A percentile compares a stretch with the other conserved stretches of the same genome.
phyloP scores from a whole-genome alignment of 2,113 vertebrate genomes.

The Platysternon megacephalum region DNA sequence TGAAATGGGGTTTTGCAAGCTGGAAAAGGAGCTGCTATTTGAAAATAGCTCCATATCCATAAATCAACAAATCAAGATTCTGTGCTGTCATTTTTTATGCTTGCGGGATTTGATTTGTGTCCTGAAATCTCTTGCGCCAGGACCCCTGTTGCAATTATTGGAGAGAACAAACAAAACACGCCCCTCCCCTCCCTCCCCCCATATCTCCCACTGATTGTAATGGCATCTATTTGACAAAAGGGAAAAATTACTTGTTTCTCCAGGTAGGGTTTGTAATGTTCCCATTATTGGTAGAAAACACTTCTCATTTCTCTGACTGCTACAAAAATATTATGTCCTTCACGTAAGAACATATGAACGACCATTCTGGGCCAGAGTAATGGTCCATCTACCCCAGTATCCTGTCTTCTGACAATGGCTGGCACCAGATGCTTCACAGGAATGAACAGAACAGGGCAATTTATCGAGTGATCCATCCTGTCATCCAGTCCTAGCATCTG shows the following conservation, averaged over 20 bases:
- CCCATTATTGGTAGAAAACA: conserved; percentile 27
- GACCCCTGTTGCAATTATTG: conserved; percentile 8
- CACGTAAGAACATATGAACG: background rate
- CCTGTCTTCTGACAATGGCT: background rate
- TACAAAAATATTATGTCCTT: background rate
- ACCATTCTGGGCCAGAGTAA: background rate
- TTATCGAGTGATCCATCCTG: too few species aligned
- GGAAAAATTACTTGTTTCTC: conserved; percentile 42
- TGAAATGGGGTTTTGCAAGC: background rate
- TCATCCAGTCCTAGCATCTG: too few species aligned
- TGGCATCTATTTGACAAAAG: conserved; percentile 46
- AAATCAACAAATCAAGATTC: conserved; percentile 21
- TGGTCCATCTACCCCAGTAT: background rate
- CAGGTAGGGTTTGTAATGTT: conserved; percentile 52
- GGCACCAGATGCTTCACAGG: background rate
- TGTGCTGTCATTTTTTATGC: conserved; percentile 15
- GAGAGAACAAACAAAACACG: background rate
- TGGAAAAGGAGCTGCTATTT: conserved; percentile 1
- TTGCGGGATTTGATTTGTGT: conserved; percentile 52
- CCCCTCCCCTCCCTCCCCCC: background rate
- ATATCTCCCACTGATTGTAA: conserved; percentile 55
- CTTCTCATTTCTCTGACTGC: background rate
- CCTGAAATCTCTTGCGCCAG: conserved; percentile 46
- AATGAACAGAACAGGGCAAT: background rate
- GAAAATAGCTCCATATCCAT: background rate